Base-by-base conservation (phyloP, 1,140 invertebrate genomes). In the Dendrolimus punctatus region DNA sequence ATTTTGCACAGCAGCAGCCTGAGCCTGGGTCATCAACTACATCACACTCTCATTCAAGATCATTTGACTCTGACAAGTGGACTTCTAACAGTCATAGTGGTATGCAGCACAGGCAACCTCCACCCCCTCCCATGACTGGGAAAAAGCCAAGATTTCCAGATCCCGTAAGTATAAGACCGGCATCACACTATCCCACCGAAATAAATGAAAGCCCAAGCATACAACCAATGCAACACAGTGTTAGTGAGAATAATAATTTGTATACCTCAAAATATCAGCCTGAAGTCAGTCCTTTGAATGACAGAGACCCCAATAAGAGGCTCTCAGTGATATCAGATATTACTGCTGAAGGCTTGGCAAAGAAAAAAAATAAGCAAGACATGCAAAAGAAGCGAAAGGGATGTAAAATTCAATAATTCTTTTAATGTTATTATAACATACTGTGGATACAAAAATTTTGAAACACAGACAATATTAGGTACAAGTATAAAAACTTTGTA, bases 91-190 rank as follows among this genome's bases (percentile, higher is more conserved):
- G 59, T 5, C 67, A 66, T 37, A 56, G 47, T 8, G 66, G 71
- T 23, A 47, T 76, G 8, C 77, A 83, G 52, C 77, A 85, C 44
- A 66, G 82, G 53, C 79, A 81, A 49, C 82, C 82, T 6, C 83
- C 83, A 3, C 79, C 74, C 6, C 80, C 76, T 9, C 83, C 83
- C 10, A 62, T 73, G 4, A 63, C 73, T 10, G 68, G 71, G 5
- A 86, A 86, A 44, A 86, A 86, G 44, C 83, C 83, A 10, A 64
- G 83, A n/a, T 86, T 86, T 53, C 83, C 83, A 5, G 83, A 84
- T 45, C 83, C 83, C 3, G 59, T 84, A 5, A 83, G 80, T 51
- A 86, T 86, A 36, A 68, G 83, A 47, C 83, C 83, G 6, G 83
- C 83, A 8, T 86, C 83, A 38, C 80, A 84, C 52, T 86, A 86